Evolutionary conservation across 2,113 vertebrate species (phyloP).

Genomic region (Erinaceus europaeus): DNA sequence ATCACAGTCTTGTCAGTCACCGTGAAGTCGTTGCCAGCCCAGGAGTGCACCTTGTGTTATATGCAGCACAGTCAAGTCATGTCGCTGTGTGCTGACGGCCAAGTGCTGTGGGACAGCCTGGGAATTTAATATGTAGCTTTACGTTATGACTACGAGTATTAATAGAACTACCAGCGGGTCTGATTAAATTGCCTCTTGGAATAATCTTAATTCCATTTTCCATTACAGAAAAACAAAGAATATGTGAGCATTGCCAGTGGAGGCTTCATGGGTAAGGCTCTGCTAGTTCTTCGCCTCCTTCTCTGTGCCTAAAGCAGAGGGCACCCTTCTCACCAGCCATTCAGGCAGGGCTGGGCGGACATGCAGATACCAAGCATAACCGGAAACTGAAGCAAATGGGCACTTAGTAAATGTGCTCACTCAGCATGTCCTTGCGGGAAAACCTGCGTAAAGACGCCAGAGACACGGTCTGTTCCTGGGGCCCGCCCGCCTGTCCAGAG

Average conservation of each 20-base stretch:
- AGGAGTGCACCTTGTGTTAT: neutral
- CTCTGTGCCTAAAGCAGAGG: too few species aligned
- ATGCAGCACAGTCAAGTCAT: neutral
- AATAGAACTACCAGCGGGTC: neutral
- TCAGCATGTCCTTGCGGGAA: conserved; percentile 5
- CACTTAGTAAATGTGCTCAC: neutral
- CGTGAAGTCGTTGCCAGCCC: neutral
- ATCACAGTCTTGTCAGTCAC: neutral
- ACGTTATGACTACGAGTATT: neutral
- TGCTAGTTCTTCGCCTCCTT: conserved; percentile 33
- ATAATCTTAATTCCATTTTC: conserved; percentile 65
- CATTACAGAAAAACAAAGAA: conserved; percentile 97
- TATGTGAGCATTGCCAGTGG: conserved; percentile 98
- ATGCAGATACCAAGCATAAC: too few species aligned
- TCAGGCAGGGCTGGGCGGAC: neutral
- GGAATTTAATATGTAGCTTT: conserved; percentile 7
- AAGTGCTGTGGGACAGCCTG: neutral
- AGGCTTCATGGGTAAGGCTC: conserved; percentile 96
- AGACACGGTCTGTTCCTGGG: neutral
- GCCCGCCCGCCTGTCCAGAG: neutral
- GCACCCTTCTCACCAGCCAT: conserved; percentile 1
- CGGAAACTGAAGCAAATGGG: too few species aligned
- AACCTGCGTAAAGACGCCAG: neutral
- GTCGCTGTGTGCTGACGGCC: too few species aligned
- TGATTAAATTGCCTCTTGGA: conserved; percentile 20